Conservation (phyloP, 1,140 invertebrate species). For the Nixonia krombeini region DNA sequence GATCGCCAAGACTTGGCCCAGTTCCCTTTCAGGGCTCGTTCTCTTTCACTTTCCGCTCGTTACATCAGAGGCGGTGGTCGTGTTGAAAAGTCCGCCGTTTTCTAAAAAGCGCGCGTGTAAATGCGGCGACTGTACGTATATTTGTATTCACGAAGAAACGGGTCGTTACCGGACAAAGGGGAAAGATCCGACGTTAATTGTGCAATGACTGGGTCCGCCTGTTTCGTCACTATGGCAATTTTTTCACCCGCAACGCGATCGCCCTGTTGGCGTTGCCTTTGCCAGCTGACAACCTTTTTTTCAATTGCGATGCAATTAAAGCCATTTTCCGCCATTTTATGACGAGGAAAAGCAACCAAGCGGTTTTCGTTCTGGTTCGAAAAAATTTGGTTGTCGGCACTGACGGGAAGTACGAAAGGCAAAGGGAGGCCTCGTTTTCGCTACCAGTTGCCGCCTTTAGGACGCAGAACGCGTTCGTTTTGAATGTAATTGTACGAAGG, state of each 20-base stretch:
- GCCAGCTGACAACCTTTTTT: too few relatives aligned
- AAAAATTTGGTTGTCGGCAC: too few relatives aligned
- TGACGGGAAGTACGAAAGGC: too few relatives aligned
- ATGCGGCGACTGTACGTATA: not conserved
- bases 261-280: too few relatives aligned
- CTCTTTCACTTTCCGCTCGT: not conserved
- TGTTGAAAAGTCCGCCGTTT: not conserved
- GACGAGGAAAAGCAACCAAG: too few relatives aligned
- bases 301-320: too few relatives aligned
- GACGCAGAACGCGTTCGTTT: too few relatives aligned
- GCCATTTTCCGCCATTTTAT: too few relatives aligned
- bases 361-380: too few relatives aligned
- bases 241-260: not conserved
- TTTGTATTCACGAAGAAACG: not conserved
- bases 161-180: not conserved
- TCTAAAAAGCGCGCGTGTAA: not conserved
- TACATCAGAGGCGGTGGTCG: not conserved
- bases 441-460: too few relatives aligned
- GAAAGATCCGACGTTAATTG: constrained; percentile 1
- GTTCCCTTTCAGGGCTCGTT: not conserved
- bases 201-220: not conserved
- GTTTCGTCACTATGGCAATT: not conserved
- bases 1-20: not conserved
- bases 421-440: too few relatives aligned
- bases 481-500: too few relatives aligned